These are phyloP conservation scores for Smutsia temminckii DNA, from an alignment of 2,797 vertebrate genomes.

Conservation along the genomic window DNA sequence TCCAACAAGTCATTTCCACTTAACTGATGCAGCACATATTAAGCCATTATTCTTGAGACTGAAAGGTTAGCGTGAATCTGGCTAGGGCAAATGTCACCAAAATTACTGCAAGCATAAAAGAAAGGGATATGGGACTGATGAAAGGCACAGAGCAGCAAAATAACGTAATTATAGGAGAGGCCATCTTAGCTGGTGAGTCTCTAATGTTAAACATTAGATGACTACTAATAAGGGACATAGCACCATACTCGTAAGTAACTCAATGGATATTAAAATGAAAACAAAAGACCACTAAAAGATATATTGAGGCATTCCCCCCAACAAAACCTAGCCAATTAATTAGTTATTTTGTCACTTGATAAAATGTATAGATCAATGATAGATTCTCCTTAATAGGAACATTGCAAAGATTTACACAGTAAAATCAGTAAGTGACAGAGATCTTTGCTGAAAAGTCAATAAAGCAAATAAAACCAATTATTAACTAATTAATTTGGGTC, in stretches of 20 bases:
- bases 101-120: neutral
- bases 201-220: neutral
- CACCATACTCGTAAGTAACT: neutral
- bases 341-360: neutral
- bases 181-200: neutral
- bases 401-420: neutral
- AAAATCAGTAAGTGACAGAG: neutral
- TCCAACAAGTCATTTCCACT: constrained; percentile 31
- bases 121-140: neutral
- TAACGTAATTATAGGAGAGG: neutral
- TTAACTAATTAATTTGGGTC: neutral
- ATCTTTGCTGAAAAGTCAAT: neutral
- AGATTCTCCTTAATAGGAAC: neutral
- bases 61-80: neutral
- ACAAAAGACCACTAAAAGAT: neutral
- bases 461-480: neutral
- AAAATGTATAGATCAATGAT: neutral
- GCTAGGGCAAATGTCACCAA: neutral
- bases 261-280: neutral
- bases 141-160: neutral
- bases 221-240: neutral
- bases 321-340: neutral
- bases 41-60: neutral
- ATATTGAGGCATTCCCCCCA: neutral
- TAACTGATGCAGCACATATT: neutral